These are phyloP conservation scores for Melanotaenia pygmaea DNA, from an alignment of 2,797 vertebrate genomes.

Conservation along the genomic window DNA sequence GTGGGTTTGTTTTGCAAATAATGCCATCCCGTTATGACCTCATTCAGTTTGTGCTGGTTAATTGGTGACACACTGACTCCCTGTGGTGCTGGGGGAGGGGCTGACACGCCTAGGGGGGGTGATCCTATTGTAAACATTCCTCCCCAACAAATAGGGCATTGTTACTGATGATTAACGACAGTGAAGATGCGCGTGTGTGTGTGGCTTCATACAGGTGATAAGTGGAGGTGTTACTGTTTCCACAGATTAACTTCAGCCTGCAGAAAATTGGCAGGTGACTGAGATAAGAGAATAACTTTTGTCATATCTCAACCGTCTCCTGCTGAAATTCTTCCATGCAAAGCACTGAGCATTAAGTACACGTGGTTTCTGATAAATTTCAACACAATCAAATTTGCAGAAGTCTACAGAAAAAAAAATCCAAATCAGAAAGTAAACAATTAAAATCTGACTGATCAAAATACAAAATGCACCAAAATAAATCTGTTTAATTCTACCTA, in stretches of 20 bases:
- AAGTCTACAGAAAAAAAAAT: neutral
- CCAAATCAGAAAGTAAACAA: neutral
- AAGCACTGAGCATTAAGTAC: neutral
- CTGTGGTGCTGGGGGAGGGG: slow-evolving; percentile 65
- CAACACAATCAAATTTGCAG: neutral
- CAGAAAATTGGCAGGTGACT: neutral
- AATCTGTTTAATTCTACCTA: neutral
- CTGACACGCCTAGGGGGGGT: slow-evolving; percentile 36
- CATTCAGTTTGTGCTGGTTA: slow-evolving; percentile 74
- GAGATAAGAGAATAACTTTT: neutral
- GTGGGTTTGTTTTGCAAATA: slow-evolving; percentile 79
- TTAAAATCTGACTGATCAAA: neutral
- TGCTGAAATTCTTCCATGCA: neutral
- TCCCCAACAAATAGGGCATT: slow-evolving; percentile 78
- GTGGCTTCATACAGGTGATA: slow-evolving; percentile 36
- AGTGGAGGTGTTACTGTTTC: slow-evolving; percentile 20
- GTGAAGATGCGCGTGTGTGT: slow-evolving; percentile 36
- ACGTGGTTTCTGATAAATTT: neutral
- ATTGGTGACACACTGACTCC: slow-evolving; percentile 77
- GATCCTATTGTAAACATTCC: slow-evolving; percentile 71
- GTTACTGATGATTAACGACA: slow-evolving; percentile 74
- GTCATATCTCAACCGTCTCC: neutral
- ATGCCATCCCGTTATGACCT: slow-evolving; percentile 79
- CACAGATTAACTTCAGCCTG: slow-evolving; percentile 10
- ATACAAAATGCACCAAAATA: neutral